phyloP scores from a whole-genome alignment of 2,888 invertebrate species.

The Coelinius sp. region DNA sequence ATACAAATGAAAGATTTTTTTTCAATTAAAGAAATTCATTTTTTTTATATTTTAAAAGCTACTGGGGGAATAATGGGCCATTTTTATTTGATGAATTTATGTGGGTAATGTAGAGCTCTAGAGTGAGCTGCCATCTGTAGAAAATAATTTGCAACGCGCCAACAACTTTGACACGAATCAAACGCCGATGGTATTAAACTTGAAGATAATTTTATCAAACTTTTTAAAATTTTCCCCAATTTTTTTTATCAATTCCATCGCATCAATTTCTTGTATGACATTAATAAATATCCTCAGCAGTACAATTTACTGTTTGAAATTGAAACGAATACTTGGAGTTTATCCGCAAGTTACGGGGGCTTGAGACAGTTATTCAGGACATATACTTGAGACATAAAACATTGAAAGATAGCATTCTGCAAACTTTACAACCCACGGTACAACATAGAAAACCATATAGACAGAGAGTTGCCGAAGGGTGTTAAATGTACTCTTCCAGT shows the following conservation, averaged over 20 bases:
- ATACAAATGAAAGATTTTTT: too few species aligned
- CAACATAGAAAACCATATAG: slow-evolving; percentile 7
- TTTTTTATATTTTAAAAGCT: too few species aligned
- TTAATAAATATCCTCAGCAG: neutral
- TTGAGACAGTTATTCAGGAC: neutral
- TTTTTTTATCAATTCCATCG: too few species aligned
- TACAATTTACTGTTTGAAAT: neutral
- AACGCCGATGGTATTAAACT: neutral
- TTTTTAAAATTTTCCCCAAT: too few species aligned
- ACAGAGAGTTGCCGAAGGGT: neutral
- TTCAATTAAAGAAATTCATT: too few species aligned
- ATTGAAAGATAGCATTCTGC: neutral
- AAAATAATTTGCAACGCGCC: neutral
- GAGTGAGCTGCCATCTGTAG: slow-evolving; percentile 17
- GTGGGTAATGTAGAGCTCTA: slow-evolving; percentile 12
- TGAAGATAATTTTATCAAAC: neutral
- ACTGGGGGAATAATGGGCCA: neutral
- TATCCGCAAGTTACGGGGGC: neutral
- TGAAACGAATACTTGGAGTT: neutral
- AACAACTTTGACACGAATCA: neutral
- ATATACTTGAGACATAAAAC: slow-evolving; percentile 7
- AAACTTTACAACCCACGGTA: neutral
- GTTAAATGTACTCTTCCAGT: neutral
- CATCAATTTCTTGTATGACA: neutral
- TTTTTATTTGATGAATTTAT: neutral